phyloP scores from a whole-genome alignment of 2,113 vertebrate genomes.

The Sarotherodon lohbergeri region DNA sequence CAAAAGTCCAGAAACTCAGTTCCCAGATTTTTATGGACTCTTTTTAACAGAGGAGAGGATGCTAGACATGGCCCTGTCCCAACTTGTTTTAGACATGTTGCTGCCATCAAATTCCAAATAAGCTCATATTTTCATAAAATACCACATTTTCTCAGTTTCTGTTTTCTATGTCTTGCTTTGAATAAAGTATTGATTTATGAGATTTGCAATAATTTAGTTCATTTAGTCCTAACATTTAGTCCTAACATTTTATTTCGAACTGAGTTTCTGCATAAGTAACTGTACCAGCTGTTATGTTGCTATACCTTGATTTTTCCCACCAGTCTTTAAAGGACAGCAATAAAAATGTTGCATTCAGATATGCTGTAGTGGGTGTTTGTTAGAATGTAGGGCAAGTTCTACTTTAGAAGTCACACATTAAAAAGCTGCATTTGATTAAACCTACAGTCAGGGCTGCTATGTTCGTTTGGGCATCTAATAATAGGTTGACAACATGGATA shows the following conservation, averaged over 20 bases:
- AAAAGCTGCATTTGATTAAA: not conserved
- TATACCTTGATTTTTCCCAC: not conserved
- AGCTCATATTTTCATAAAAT: not conserved
- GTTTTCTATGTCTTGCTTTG: not conserved
- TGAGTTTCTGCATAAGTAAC: not conserved
- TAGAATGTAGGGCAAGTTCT: not conserved
- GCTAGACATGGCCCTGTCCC: not conserved
- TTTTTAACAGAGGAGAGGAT: not conserved
- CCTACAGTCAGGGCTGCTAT: not conserved
- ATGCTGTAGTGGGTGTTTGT: not conserved
- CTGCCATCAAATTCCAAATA: not conserved
- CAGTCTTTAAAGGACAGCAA: not conserved
- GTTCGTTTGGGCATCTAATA: rapidly evolving
- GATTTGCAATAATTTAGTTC: not conserved
- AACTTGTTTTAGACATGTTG: not conserved
- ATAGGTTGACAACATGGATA: not conserved
- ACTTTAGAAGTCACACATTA: not conserved
- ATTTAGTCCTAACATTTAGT: not conserved
- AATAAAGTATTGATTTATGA: not conserved
- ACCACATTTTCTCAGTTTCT: not conserved
- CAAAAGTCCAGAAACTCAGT: not conserved
- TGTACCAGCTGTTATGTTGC: not conserved
- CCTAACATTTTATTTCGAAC: not conserved
- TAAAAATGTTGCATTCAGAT: not conserved
- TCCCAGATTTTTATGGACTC: not conserved